Percentiles rank a stretch among this genome's conserved stretches.
phyloP scores from a whole-genome alignment of 2,113 vertebrate species.

The Catharus fuscescens region DNA sequence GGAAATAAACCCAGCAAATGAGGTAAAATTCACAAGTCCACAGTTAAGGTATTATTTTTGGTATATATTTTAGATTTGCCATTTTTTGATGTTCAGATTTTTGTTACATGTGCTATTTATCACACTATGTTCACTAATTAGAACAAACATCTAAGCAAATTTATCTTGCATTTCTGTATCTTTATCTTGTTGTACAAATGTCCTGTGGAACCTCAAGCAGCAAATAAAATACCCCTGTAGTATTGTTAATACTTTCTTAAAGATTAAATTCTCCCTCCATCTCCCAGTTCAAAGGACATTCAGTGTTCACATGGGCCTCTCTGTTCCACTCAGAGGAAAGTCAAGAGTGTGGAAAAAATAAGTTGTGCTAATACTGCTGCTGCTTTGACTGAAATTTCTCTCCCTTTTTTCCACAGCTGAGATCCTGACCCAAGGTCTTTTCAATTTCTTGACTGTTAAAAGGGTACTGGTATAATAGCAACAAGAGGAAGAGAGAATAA shows the following conservation, averaged over 20 bases:
- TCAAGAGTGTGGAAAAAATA: neutral
- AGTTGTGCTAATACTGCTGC: neutral
- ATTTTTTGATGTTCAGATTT: neutral
- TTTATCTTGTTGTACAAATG: neutral
- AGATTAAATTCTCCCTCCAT: neutral
- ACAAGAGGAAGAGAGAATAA: neutral
- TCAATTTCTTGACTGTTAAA: neutral
- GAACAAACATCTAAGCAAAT: neutral
- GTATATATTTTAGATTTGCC: neutral
- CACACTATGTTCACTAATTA: neutral
- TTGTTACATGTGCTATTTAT: neutral
- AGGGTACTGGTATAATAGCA: neutral
- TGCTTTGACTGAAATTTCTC: accelerated
- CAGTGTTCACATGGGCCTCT: neutral
- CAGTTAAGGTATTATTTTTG: neutral
- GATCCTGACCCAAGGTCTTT: neutral
- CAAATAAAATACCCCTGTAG: neutral
- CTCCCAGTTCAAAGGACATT: neutral
- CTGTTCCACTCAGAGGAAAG: neutral
- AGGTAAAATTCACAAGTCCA: neutral
- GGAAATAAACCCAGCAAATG: neutral
- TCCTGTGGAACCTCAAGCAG: neutral
- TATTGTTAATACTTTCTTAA: neutral
- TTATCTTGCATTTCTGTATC: neutral
- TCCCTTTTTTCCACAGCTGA: neutral